Base-by-base conservation (phyloP, 2,888 invertebrate genomes). In the Flexamia atlantica region DNA sequence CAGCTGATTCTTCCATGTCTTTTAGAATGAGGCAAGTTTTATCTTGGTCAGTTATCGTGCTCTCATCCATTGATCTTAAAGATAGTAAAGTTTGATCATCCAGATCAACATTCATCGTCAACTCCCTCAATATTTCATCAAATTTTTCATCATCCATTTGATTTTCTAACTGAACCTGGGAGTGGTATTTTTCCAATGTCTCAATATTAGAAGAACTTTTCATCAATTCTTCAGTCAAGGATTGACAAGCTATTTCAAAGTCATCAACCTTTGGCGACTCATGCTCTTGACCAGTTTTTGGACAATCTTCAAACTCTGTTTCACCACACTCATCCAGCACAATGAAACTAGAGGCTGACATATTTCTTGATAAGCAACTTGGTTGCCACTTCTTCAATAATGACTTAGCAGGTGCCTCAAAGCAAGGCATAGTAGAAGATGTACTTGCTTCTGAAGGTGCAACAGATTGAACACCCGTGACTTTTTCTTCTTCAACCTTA, bases 341-440 rank as follows among this genome's bases (percentile, higher is more conserved):
- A 12, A 42, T 40, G 53, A 28, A 82, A 23, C 64, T 30, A 12
- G 82, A 30, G 5, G 50, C 25, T 23, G 53, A 53, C 1, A 28
- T 12, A 32, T 64, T 68, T 28, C 82, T 46, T 17, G 70, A 50
- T 14, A 82, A 32, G 25, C 53, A 50, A 25, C 82, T 82, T n/a
- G 74, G 53, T 74, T 74, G 60, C 82, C 72, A 83, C 25, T 57
- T 83, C 20, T 83, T 83, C 60, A 72, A 36, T 20, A 74, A 53
- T 36, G 82, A 83, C 40, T 74, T 74, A 5, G 82, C 82, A 12
- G 82, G 82, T 14, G 82, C 57, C 42, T 83, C 82, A 79, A 14
- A 79, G 25, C 79, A 79, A 28, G 46, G 46, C 3, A 50, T 17
- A 28, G 25, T 40, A 3, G 74, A 74, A 23, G 42, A 46, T 23